Evolutionary conservation across 2,797 vertebrate species (phyloP), one percentile per base, ranked within the genome.

Genomic region (Prunella strophiata): DNA sequence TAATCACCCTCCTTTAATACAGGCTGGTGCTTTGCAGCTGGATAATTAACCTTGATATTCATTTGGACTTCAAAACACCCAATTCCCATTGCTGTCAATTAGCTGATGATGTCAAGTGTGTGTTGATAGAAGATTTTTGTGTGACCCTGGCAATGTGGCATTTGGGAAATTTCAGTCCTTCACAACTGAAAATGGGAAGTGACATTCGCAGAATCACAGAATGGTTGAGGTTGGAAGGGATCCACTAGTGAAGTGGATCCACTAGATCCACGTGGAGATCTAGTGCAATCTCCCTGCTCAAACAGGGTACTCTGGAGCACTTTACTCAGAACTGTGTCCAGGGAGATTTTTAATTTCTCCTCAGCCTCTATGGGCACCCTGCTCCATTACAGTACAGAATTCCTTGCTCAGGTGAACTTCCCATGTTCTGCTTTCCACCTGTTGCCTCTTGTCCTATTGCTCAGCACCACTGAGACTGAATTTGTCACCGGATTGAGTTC

Each of bases 1-100:
- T 86, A 85, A 94, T 95, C 85, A 82, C 17, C 42, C 29, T 73
- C 43, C 61, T 83, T 94, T 96, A 91, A 91, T 74, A 66, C 17
- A 82, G 55, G 45, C 47, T 48, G 48, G 63, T 94, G 74, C 57
- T 89, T 92, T 85, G 58, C 88, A 94, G 66, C 50, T 71, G 61
- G 54, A 59, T 93, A 96, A 96, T 95, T 96, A 95, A 97, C 92
- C 94, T 95, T 95, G 92, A 58, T 96, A 89, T 79, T 88, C 80
- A 30, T 87, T 95, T 0, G 16, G 79, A 90, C 55, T 92, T 89
- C 73, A 92, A 87, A 94, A 91, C 79, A 89, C 15, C 55, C 62
- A 79, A 68, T 45, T 96, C 95, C 91, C 71, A 42, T 40, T 48
- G 86, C 91, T 96, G 88, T 94, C 96, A 96, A 91, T 95, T 94